Conservation (phyloP, 23 tunicate genomes). For the Corella eumyota region DNA sequence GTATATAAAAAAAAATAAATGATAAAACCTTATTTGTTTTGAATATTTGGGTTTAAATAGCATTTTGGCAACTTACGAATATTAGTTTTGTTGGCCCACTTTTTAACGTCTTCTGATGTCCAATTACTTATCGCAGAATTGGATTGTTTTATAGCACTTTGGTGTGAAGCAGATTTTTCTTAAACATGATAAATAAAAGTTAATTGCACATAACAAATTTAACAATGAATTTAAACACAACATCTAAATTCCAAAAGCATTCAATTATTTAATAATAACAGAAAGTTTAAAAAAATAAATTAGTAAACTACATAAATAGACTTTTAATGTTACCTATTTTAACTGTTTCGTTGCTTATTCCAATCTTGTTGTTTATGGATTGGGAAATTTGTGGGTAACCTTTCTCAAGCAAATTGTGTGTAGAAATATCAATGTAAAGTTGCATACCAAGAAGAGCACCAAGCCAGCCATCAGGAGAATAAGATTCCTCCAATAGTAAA, state of each 20-base stretch:
- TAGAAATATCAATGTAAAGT: constrained; percentile 18
- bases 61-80: background rate
- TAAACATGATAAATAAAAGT: no score
- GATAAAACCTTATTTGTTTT: background rate
- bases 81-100: constrained; percentile 7
- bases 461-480: constrained; percentile 67
- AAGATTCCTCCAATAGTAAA: constrained; percentile 19
- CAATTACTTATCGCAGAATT: background rate
- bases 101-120: constrained; percentile 1
- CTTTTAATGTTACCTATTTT: no score
- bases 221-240: background rate
- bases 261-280: no score
- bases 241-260: background rate
- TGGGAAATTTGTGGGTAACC: background rate
- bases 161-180: background rate
- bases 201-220: no score
- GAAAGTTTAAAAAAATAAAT: no score
- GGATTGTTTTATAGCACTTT: background rate
- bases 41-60: background rate
- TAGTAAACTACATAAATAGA: no score
- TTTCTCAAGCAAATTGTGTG: background rate
- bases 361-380: background rate
- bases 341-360: no score
- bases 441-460: constrained; percentile 41
- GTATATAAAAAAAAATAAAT: background rate